A percentile compares a stretch with the other conserved stretches of the same genome.
Evolutionary conservation across 2,113 vertebrate genomes (phyloP).

Genomic region (Pangasianodon hypophthalmus): DNA sequence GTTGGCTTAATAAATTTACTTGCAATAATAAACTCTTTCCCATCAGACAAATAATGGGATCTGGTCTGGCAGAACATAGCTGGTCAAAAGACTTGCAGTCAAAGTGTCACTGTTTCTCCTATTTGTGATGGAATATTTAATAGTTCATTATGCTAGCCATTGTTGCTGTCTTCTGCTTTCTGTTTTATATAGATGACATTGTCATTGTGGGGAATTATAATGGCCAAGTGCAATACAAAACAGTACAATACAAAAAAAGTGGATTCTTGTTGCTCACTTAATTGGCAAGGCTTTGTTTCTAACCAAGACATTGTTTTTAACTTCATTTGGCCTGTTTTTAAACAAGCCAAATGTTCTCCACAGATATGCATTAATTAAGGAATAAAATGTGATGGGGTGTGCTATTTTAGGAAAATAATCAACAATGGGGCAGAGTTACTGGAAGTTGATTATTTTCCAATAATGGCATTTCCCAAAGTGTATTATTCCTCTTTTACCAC

Average conservation of each 20-base stretch:
- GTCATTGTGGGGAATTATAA: not conserved
- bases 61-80: not conserved
- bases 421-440: not conserved
- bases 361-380: not conserved
- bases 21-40: not conserved
- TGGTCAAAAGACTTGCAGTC: not conserved
- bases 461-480: not conserved
- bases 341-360: not conserved
- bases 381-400: not conserved
- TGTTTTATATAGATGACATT: not conserved
- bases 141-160: not conserved
- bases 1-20: not conserved
- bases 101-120: not conserved
- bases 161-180: not conserved
- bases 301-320: not conserved
- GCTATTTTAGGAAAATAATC: not conserved
- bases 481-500: not conserved
- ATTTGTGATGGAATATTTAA: not conserved
- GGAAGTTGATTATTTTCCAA: not conserved
- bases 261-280: not conserved
- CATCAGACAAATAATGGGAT: not conserved
- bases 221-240: not conserved
- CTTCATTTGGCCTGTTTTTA: not conserved
- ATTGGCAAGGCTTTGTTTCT: not conserved
- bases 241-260: too few relatives aligned